Evolutionary conservation across 2,888 invertebrate genomes (phyloP).

Genomic region (Synanthedon myopaeformis): DNA sequence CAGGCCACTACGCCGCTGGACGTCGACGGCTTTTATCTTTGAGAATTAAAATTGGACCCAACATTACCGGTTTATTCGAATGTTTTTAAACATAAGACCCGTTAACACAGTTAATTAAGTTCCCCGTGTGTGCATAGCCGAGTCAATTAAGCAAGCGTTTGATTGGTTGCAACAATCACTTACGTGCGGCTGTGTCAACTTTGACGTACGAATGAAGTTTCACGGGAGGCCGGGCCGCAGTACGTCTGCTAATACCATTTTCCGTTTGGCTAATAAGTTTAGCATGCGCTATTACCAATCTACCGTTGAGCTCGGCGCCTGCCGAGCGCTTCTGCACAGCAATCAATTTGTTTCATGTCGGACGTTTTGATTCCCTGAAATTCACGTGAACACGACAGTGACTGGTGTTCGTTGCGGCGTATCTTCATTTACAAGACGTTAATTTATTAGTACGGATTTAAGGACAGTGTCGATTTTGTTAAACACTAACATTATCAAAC

Average conservation of each 20-base stretch:
- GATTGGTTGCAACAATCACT: conserved; percentile 66
- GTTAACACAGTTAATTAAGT: conserved; percentile 36
- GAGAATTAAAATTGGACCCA: conserved; percentile 42
- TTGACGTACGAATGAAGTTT: conserved; percentile 57
- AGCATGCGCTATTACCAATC: conserved; percentile 69
- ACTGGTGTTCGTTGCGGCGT: conserved; percentile 43
- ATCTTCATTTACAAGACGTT: conserved; percentile 47
- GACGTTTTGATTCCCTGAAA: conserved; percentile 61
- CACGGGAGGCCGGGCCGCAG: conserved; percentile 38
- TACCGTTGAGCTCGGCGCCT: conserved; percentile 45
- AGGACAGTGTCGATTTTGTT: background rate
- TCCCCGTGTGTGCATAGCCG: conserved; percentile 22
- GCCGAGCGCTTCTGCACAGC: conserved; percentile 45
- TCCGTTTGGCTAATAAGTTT: conserved; percentile 69
- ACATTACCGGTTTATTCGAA: conserved; percentile 15
- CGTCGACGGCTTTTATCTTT: conserved; percentile 52
- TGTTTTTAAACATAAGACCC: conserved; percentile 23
- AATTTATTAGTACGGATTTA: conserved; percentile 6
- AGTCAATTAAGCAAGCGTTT: conserved; percentile 48
- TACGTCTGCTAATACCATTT: conserved; percentile 64
- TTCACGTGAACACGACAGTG: conserved; percentile 37
- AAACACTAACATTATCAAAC: no score
- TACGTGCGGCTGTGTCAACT: conserved; percentile 53
- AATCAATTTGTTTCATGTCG: conserved; percentile 66
- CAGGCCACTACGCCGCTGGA: conserved; percentile 45